Conservation (phyloP, 1,140 invertebrate genomes). For the Drosophila hydei region DNA sequence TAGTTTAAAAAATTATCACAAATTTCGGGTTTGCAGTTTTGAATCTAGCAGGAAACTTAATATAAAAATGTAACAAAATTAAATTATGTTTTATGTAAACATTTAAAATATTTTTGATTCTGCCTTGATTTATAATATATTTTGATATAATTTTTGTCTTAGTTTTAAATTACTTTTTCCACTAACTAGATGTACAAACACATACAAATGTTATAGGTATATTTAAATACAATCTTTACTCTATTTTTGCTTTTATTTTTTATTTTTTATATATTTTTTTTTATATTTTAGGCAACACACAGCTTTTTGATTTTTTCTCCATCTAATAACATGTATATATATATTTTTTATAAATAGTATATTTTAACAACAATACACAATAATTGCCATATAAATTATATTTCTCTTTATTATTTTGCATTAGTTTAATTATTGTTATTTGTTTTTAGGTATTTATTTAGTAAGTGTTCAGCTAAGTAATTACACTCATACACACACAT, state of each 20-base stretch:
- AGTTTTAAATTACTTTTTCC: constrained; percentile 29
- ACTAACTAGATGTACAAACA: constrained; percentile 78
- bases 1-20: constrained; percentile 50
- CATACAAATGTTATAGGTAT: constrained; percentile 54
- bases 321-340: constrained; percentile 49
- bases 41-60: constrained; percentile 14
- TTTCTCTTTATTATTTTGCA: constrained; percentile 45
- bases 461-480: constrained; percentile 18
- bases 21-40: constrained; percentile 25
- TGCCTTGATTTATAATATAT: neutral
- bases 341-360: constrained; percentile 34
- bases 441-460: constrained; percentile 28
- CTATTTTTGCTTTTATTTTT: constrained; percentile 12
- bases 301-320: constrained; percentile 27
- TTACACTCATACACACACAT: constrained; percentile 47
- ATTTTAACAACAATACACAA: constrained; percentile 69
- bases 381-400: constrained; percentile 67
- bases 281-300: constrained; percentile 49
- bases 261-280: constrained; percentile 23
- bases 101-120: constrained; percentile 16
- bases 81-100: neutral
- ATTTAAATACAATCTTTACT: constrained; percentile 47
- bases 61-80: constrained; percentile 1
- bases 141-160: neutral
- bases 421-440: constrained; percentile 49